phyloP scores from a whole-genome alignment of 2,797 vertebrate species.

The Eospalax fontanierii region DNA sequence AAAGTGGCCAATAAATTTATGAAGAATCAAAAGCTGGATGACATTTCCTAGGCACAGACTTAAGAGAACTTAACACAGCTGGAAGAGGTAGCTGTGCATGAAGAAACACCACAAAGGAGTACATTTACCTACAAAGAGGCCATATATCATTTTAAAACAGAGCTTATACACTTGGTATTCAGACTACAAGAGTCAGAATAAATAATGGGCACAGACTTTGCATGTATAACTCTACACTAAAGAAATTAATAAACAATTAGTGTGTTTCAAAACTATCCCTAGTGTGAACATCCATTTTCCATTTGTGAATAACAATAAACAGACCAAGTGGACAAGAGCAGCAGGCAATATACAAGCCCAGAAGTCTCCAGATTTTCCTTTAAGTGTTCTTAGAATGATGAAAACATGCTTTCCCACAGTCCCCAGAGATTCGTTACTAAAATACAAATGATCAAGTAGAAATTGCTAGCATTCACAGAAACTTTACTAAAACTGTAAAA shows the following conservation, averaged over 20 bases:
- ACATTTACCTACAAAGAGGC: not conserved
- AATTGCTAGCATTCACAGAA: slow-evolving; percentile 70
- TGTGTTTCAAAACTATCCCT: slow-evolving; percentile 52
- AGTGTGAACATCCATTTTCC: slow-evolving; percentile 51
- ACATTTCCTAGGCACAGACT: slow-evolving; percentile 71
- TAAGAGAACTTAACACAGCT: slow-evolving; percentile 70
- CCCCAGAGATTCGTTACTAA: slow-evolving; percentile 56
- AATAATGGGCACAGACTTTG: slow-evolving; percentile 47
- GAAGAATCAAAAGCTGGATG: slow-evolving; percentile 40
- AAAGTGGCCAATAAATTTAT: not conserved
- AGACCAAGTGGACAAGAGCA: slow-evolving; percentile 46
- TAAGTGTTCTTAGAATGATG: slow-evolving; percentile 60
- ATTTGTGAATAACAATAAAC: slow-evolving; percentile 58
- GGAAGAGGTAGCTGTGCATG: slow-evolving; percentile 76
- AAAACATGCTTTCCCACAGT: slow-evolving; percentile 74
- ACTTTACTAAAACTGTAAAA: slow-evolving; percentile 61
- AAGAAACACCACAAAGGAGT: not conserved
- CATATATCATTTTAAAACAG: slow-evolving; percentile 32
- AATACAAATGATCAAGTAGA: slow-evolving; percentile 69
- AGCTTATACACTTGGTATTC: not conserved
- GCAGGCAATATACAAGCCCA: slow-evolving; percentile 57
- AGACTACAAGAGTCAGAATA: slow-evolving; percentile 65
- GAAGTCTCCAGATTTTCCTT: slow-evolving; percentile 31
- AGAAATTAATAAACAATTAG: slow-evolving; percentile 27
- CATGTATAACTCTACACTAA: not conserved